Evolutionary conservation across 1,140 invertebrate species (phyloP).

Genomic region (Sitobion miscanthi): DNA sequence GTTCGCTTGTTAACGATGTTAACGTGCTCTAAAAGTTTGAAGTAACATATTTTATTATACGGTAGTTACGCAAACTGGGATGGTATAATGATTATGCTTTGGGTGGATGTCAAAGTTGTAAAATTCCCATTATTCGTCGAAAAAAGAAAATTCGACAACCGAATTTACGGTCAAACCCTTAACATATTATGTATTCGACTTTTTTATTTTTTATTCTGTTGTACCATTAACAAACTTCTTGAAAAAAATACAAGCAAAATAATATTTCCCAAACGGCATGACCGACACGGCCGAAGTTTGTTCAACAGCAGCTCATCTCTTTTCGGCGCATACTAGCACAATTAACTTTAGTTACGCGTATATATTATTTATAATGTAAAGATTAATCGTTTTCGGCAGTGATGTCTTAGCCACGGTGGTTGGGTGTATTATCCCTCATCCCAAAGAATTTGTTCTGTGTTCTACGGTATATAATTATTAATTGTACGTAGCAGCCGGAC

Average conservation of each 20-base stretch:
- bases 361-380: not conserved
- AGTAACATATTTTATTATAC: slow-evolving; percentile 3
- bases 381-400: not conserved
- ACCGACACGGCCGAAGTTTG: not conserved
- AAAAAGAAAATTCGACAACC: not conserved
- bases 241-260: not conserved
- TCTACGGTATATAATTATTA: no score
- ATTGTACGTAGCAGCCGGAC: not conserved
- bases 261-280: not conserved
- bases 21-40: not conserved
- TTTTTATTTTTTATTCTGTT: not conserved
- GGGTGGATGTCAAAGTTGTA: not conserved
- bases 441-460: not conserved
- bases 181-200: not conserved
- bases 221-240: not conserved
- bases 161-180: not conserved
- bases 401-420: not conserved
- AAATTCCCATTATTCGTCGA: not conserved
- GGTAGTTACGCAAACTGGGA: not conserved
- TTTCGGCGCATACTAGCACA: not conserved
- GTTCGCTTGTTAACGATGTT: not conserved
- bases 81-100: not conserved
- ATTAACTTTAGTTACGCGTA: not conserved
- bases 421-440: not conserved
- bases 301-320: not conserved